Evolutionary conservation across 2,113 vertebrate genomes (phyloP).

Genomic region (Pholis gunnellus): DNA sequence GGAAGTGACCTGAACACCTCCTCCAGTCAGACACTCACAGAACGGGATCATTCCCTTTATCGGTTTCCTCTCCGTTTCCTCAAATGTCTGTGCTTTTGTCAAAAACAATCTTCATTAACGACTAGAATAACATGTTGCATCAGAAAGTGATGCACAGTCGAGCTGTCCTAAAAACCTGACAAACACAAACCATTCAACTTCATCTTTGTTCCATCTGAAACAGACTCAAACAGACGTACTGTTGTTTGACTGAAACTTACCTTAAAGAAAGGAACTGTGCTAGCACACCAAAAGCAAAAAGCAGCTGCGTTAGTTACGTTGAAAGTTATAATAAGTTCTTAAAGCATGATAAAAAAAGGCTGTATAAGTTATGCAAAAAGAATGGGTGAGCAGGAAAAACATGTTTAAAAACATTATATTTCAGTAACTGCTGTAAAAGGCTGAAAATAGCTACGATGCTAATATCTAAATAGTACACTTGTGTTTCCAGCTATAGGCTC

Average conservation of each 20-base stretch:
- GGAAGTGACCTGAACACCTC: conserved; percentile 45
- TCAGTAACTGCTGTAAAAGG: background rate
- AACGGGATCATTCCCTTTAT: background rate
- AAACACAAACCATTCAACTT: background rate
- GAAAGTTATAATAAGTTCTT: background rate
- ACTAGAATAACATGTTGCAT: background rate
- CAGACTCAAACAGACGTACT: background rate
- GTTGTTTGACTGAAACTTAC: background rate
- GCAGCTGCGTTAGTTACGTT: too few relatives aligned
- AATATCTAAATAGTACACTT: background rate
- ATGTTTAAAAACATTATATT: background rate
- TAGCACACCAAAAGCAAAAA: too few relatives aligned
- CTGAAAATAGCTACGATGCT: background rate
- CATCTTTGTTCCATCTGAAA: background rate
- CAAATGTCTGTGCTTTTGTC: too few relatives aligned
- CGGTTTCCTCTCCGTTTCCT: conserved; percentile 31
- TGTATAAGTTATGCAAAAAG: too few relatives aligned
- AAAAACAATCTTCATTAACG: background rate
- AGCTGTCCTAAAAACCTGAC: background rate
- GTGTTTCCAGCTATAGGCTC: background rate
- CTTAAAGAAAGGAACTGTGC: background rate
- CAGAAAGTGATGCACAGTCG: background rate
- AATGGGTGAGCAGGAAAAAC: too few relatives aligned
- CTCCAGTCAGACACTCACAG: background rate
- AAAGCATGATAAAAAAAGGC: background rate